Base-by-base conservation (phyloP, 2,797 vertebrate species). In the Scolopax rusticola region DNA sequence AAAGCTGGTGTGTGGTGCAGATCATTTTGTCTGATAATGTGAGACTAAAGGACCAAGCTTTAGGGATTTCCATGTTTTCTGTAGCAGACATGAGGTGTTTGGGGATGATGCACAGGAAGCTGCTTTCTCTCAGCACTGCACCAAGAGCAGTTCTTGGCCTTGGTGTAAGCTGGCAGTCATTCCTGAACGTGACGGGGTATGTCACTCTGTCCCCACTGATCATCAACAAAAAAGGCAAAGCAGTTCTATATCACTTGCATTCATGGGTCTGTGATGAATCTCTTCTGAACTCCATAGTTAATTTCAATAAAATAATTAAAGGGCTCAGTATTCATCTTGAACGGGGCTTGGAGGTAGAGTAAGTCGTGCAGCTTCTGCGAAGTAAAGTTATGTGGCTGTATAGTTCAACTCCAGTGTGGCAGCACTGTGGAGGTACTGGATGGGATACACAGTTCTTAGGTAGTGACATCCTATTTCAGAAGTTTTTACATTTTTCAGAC, bases 271-370 rank as follows among this genome's bases (percentile, higher is more conserved):
- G 21, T 57, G 56, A 77, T 79, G 36, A 68, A 47, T 75, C n/a
- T 76, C 13, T 41, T 32, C 40, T 67, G 23, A 0, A 0, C 32
- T 75, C 21, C 28, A 41, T 12, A 41, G 32, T 20, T 85, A 8
- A 6, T 77, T 64, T 89, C 41, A 53, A 0, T 51, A 2, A 15
- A 63, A 12, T 33, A 68, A 28, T 50, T 60, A 33, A 60, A 54
- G 50, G 6, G 16, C 30, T 89, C 28, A 13, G 1, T 38, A 20
- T 51, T 77, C 20, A 47, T 56, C 50, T 36, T 54, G 41, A 56
- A 15, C 7, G 11, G 33, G 16, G 12, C 74, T 57, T 75, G 57
- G 64, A 51, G 28, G 23, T 60, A 67, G 33, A 71, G 45, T 11
- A 41, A 67, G 28, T 56, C 4, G 18, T 3, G 2, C 50, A 30